Evolutionary conservation across 2,888 invertebrate species (phyloP).

Genomic region (Ptilodon capucinus): DNA sequence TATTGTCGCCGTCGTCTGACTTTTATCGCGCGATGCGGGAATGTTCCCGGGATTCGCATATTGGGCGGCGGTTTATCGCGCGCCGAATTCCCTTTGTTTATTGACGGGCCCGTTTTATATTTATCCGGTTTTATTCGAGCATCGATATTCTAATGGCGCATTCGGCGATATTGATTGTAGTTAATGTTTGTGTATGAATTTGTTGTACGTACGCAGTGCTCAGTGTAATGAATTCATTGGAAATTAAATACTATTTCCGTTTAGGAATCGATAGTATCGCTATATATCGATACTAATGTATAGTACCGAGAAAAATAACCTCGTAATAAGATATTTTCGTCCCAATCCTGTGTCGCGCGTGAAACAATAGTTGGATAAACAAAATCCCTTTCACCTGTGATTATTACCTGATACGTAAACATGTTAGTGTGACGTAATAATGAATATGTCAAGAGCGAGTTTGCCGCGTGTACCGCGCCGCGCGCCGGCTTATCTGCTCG

Average conservation of each 20-base stretch:
- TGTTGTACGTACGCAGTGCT: no score
- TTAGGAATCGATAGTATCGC: neutral
- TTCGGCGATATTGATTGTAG: conserved; percentile 27
- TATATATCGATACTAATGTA: neutral
- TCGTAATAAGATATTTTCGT: neutral
- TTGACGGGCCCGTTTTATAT: conserved; percentile 25
- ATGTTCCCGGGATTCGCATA: conserved; percentile 51
- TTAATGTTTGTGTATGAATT: conserved; percentile 4
- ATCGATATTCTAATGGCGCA: conserved; percentile 33
- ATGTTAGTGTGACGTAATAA: neutral
- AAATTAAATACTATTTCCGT: no score
- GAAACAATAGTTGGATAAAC: neutral
- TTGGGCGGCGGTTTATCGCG: conserved; percentile 43
- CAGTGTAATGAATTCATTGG: neutral
- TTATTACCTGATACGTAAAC: neutral
- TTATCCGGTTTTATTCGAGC: conserved; percentile 26
- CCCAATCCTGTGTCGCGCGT: neutral
- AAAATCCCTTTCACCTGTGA: neutral
- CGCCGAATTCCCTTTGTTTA: conserved; percentile 38
- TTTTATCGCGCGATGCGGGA: conserved; percentile 44
- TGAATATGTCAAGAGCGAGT: neutral
- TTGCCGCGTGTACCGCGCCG: neutral
- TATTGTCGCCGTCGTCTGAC: conserved; percentile 28
- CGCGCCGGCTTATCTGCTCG: no score
- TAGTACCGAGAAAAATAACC: neutral